phyloP scores from a whole-genome alignment of 2,888 invertebrate genomes.

The Thera obeliscata region DNA sequence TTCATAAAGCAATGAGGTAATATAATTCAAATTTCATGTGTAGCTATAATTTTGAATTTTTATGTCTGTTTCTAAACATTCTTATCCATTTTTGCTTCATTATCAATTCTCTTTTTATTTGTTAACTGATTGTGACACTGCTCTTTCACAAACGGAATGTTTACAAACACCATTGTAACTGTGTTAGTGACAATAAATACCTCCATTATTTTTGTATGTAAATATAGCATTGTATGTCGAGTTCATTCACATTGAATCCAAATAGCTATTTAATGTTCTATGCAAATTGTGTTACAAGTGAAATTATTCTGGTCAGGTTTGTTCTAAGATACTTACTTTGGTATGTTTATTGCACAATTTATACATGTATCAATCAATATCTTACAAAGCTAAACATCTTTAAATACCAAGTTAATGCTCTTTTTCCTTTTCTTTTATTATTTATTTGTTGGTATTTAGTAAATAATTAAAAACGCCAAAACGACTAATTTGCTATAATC shows the following conservation, averaged over 20 bases:
- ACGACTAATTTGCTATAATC: conserved; percentile 39
- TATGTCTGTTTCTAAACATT: conserved; percentile 6
- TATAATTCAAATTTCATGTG: conserved; percentile 3
- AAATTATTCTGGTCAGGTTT: conserved; percentile 54
- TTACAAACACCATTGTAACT: conserved; percentile 55
- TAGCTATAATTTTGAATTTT: conserved; percentile 2
- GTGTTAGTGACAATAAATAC: conserved; percentile 49
- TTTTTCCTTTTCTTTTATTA: too few species aligned
- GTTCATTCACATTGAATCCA: conserved; percentile 64
- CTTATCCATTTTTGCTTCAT: conserved; percentile 14
- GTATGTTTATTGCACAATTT: too few species aligned
- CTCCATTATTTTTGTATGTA: conserved; percentile 56
- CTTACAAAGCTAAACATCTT: too few species aligned
- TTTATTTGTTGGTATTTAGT: conserved; percentile 1
- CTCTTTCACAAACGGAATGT: conserved; percentile 39
- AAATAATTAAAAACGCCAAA: conserved; percentile 12
- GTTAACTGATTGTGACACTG: conserved; percentile 37
- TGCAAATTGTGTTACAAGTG: conserved; percentile 47
- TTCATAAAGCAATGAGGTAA: conserved; percentile 5
- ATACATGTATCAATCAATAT: too few species aligned
- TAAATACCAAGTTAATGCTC: too few species aligned
- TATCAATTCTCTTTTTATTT: conserved; percentile 32
- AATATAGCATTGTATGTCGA: conserved; percentile 61
- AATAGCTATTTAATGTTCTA: conserved; percentile 46
- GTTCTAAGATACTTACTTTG: conserved; percentile 14